Percentiles rank a stretch among this genome's conserved stretches.
Conservation (phyloP, 2,113 vertebrate genomes). For the Rhynchomys soricoides region DNA sequence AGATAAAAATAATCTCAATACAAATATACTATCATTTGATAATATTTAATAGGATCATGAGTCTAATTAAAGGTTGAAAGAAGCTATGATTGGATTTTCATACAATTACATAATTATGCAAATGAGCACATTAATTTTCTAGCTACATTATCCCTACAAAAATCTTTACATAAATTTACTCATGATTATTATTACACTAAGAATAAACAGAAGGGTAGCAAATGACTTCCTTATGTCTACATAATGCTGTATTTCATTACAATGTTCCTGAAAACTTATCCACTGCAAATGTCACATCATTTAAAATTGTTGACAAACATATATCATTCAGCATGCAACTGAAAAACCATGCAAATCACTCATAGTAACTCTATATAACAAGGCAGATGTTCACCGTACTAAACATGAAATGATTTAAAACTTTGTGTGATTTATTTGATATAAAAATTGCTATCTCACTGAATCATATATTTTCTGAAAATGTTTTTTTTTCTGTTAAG, state of each 20-base stretch:
- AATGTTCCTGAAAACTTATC: not conserved
- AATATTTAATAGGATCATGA: not conserved
- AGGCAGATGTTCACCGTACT: not conserved
- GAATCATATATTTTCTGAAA: not conserved
- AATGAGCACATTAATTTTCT: constrained; percentile 2
- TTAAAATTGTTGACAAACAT: constrained; percentile 20
- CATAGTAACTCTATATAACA: not conserved
- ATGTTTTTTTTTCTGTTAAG: constrained; percentile 8
- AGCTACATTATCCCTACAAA: not conserved
- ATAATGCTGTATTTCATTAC: not conserved
- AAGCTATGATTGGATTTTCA: constrained; percentile 9
- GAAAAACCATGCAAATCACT: constrained; percentile 3
- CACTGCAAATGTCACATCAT: constrained; percentile 24
- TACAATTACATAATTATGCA: not conserved
- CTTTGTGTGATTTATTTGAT: not conserved
- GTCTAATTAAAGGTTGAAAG: constrained; percentile 23
- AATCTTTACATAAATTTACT: not conserved
- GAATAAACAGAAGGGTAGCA: not conserved
- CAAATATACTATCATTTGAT: not conserved
- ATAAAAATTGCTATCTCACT: not conserved
- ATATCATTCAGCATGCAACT: not conserved
- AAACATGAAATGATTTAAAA: not conserved
- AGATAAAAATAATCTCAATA: not conserved
- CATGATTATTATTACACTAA: constrained; percentile 47
- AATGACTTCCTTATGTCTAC: not conserved